These are phyloP conservation scores for Clusia tigrina DNA, from an alignment of 2,888 invertebrate species.

Conservation along the genomic window DNA sequence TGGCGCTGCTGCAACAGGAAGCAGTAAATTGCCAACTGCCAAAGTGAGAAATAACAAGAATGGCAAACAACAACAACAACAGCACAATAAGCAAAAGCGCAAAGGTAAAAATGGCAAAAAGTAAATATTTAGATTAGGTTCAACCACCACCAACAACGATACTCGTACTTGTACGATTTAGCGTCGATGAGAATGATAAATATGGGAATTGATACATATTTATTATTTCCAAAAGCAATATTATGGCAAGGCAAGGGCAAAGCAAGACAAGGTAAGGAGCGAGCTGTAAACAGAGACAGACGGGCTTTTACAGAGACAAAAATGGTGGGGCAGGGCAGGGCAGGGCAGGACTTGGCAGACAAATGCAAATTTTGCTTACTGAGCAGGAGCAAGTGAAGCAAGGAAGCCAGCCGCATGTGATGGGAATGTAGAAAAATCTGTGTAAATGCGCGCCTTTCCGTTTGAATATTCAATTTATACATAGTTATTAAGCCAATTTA, in stretches of 20 bases:
- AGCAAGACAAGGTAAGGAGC: no score
- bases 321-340: no score
- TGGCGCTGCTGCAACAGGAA: background rate
- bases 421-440: no score
- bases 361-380: no score
- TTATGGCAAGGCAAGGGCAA: background rate
- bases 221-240: constrained; percentile 20
- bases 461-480: background rate
- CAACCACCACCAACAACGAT: background rate
- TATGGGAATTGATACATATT: constrained; percentile 23
- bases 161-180: background rate
- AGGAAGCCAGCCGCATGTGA: no score
- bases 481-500: background rate
- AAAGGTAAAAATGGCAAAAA: constrained; percentile 50
- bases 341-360: no score
- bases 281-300: background rate
- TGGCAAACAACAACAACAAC: constrained; percentile 28
- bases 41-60: constrained; percentile 13
- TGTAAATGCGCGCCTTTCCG: no score
- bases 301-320: background rate
- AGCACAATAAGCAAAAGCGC: constrained; percentile 48
- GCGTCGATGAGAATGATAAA: constrained; percentile 15
- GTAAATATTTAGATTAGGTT: constrained; percentile 31
- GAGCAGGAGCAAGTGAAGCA: no score
- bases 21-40: constrained; percentile 29